phyloP scores from a whole-genome alignment of 1,140 invertebrate species.

The Drosophila triauraria region DNA sequence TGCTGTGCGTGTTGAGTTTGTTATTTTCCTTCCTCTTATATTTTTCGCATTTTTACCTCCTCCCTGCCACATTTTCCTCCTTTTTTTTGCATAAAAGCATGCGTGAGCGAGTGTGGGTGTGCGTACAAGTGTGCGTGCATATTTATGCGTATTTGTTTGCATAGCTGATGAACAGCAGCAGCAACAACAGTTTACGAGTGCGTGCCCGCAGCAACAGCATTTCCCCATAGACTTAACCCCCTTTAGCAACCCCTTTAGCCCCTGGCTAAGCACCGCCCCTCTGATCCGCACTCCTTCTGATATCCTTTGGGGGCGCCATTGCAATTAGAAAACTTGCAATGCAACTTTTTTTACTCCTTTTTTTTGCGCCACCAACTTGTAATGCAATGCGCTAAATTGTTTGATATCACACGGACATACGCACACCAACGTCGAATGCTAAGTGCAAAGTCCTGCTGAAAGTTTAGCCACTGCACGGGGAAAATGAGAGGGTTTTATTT shows the following conservation, averaged over 20 bases:
- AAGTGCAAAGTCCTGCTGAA: constrained; percentile 77
- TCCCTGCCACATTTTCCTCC: background rate
- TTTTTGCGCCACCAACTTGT: constrained; percentile 46
- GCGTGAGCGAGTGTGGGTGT: constrained; percentile 42
- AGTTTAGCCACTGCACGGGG: constrained; percentile 39
- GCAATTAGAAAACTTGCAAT: constrained; percentile 75
- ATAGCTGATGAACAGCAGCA: constrained; percentile 76
- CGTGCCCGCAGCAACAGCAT: constrained; percentile 46
- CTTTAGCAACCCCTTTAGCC: constrained; percentile 11
- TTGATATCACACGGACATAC: constrained; percentile 54
- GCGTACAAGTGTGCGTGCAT: constrained; percentile 60
- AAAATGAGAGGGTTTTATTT: constrained; percentile 20
- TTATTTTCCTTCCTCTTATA: constrained; percentile 36
- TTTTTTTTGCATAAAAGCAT: constrained; percentile 46
- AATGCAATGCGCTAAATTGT: constrained; percentile 78
- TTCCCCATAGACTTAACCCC: constrained; percentile 33
- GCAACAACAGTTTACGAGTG: constrained; percentile 56
- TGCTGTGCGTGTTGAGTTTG: constrained; percentile 63
- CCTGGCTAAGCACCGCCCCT: background rate
- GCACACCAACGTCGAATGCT: constrained; percentile 36
- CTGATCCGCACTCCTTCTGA: constrained; percentile 29
- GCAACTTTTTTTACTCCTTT: constrained; percentile 62
- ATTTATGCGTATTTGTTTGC: constrained; percentile 83
- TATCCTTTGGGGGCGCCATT: constrained; percentile 53
- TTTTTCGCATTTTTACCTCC: constrained; percentile 10